Evolutionary conservation across 1,140 invertebrate species (phyloP).

Genomic region (Drosophila kanapiae): DNA sequence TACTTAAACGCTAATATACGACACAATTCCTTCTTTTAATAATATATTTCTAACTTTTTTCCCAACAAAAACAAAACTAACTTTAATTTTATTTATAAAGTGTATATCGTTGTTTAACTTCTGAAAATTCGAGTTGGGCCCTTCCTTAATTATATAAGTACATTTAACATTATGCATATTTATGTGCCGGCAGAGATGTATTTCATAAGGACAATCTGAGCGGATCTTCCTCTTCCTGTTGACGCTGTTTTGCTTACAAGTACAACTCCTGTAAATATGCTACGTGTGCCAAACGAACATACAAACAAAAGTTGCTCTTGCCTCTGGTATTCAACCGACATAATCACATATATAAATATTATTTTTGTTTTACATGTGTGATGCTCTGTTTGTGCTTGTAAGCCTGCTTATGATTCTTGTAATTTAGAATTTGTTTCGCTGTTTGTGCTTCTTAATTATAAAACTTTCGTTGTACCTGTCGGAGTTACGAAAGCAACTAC

Average conservation of each 20-base stretch:
- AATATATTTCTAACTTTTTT: not conserved
- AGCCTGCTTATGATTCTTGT: slow-evolving; percentile 46
- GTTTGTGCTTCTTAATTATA: slow-evolving; percentile 65
- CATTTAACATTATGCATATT: slow-evolving; percentile 24
- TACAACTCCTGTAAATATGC: slow-evolving; percentile 74
- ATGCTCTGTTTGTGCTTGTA: slow-evolving; percentile 5
- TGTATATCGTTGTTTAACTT: slow-evolving; percentile 7
- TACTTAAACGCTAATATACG: no score
- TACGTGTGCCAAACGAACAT: slow-evolving; percentile 42
- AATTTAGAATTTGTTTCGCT: slow-evolving; percentile 50
- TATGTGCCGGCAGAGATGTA: slow-evolving; percentile 13
- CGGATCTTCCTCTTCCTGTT: slow-evolving; percentile 61
- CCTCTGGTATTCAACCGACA: slow-evolving; percentile 52
- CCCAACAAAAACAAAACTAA: not conserved
- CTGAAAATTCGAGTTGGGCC: slow-evolving; percentile 5
- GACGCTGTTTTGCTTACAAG: slow-evolving; percentile 60
- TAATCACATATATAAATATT: slow-evolving; percentile 73
- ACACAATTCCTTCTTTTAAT: not conserved
- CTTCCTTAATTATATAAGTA: slow-evolving; percentile 56
- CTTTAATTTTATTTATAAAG: not conserved
- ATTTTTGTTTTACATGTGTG: slow-evolving; percentile 47
- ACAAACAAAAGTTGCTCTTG: slow-evolving; percentile 68
- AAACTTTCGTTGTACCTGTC: slow-evolving; percentile 37
- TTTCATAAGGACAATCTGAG: slow-evolving; percentile 65
- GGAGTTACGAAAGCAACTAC: slow-evolving; percentile 4